These are phyloP conservation scores for Lichenostomus cassidix DNA, from an alignment of 2,113 vertebrate genomes.

Conservation along the genomic window DNA sequence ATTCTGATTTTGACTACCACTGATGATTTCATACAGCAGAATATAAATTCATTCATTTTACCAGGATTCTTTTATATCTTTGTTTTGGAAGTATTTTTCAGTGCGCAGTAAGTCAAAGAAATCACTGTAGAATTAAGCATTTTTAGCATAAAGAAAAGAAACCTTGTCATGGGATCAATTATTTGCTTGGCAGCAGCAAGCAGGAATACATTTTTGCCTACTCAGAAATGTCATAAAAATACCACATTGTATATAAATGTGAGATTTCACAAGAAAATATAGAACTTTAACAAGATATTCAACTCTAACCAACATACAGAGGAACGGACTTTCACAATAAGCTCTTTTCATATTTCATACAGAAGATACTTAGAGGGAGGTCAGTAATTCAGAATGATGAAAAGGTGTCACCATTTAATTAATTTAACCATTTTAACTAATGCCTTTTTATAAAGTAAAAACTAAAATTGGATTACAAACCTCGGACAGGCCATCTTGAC, in stretches of 20 bases:
- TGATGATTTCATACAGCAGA: background rate
- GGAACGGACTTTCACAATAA: background rate
- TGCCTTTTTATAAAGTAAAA: background rate
- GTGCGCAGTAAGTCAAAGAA: background rate
- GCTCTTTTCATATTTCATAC: background rate
- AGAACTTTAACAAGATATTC: background rate
- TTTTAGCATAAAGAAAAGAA: background rate
- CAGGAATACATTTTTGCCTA: background rate
- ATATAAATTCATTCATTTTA: background rate
- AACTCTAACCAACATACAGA: background rate
- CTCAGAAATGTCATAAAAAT: background rate
- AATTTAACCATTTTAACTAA: background rate
- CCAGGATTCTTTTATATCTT: background rate
- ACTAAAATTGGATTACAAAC: background rate
- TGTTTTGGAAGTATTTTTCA: background rate
- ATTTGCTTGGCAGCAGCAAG: background rate
- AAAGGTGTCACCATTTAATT: background rate
- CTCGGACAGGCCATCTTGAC: background rate
- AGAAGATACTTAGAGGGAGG: background rate
- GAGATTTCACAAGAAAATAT: background rate
- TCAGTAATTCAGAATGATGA: background rate
- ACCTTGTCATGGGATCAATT: background rate
- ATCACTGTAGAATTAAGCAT: background rate
- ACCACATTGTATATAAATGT: background rate
- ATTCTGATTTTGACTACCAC: background rate